Evolutionary conservation across 2,113 vertebrate genomes (phyloP).

Genomic region (Ctenomys sociabilis): DNA sequence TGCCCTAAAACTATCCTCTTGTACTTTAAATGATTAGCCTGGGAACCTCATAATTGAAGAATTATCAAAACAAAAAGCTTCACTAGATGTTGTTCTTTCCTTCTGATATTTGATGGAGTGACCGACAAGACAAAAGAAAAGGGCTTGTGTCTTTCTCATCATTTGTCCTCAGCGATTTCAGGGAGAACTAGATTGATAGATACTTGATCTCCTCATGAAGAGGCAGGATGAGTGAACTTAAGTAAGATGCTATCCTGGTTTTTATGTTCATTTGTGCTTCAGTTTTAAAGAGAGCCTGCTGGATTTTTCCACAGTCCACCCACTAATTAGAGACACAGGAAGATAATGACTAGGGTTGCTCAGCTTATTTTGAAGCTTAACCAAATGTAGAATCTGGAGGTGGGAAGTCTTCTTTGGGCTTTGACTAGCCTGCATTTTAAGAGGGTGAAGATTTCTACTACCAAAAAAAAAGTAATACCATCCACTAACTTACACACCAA

Average conservation of each 20-base stretch:
- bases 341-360: conserved; percentile 60
- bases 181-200: rapidly evolving
- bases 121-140: neutral
- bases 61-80: neutral
- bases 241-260: neutral
- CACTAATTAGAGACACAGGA: conserved; percentile 69
- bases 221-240: rapidly evolving
- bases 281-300: conserved; percentile 50
- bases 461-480: neutral
- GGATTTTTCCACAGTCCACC: conserved; percentile 74
- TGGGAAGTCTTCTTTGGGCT: conserved; percentile 27
- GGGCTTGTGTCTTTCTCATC: rapidly evolving
- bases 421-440: conserved; percentile 16
- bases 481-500: neutral
- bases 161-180: neutral
- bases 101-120: neutral
- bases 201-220: neutral
- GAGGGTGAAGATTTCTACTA: neutral
- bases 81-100: neutral
- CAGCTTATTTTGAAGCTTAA: conserved; percentile 46
- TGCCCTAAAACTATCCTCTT: neutral
- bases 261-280: conserved; percentile 22
- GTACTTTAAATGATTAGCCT: neutral
- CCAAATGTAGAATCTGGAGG: conserved; percentile 54
- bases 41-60: neutral